phyloP scores from a whole-genome alignment of 2,113 vertebrate species.

The Mola mola region DNA sequence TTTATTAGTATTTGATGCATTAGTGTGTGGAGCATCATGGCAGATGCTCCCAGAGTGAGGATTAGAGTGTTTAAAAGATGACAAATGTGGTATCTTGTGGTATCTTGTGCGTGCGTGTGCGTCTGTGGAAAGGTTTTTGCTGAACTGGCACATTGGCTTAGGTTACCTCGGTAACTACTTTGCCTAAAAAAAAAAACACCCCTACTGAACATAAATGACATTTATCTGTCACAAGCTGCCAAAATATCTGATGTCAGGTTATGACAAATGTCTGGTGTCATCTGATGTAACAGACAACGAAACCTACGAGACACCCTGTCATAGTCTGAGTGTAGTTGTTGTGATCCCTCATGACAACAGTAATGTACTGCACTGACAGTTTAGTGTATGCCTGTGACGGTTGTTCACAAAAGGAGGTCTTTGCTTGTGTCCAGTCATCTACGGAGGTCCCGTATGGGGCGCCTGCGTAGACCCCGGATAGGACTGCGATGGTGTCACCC shows the following conservation, averaged over 20 bases:
- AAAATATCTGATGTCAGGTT: conserved; percentile 66
- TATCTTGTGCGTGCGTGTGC: conserved; percentile 68
- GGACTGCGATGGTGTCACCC: conserved; percentile 64
- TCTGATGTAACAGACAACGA: conserved; percentile 57
- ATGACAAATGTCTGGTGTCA: conserved; percentile 66
- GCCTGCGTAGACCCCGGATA: conserved; percentile 61
- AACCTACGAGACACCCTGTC: conserved; percentile 66
- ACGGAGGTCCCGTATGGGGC: conserved; percentile 66
- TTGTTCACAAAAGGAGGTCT: conserved; percentile 55
- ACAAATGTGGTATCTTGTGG: conserved; percentile 65
- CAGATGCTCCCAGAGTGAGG: conserved; percentile 71
- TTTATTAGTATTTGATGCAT: conserved; percentile 75
- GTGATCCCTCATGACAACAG: conserved; percentile 67
- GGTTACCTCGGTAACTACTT: conserved; percentile 61
- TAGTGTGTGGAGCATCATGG: conserved; percentile 63
- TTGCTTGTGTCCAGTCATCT: conserved; percentile 41
- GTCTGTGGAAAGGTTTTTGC: conserved; percentile 67
- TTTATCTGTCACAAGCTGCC: conserved; percentile 75
- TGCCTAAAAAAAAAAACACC: conserved; percentile 41
- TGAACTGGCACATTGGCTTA: conserved; percentile 62
- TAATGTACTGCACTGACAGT: conserved; percentile 69
- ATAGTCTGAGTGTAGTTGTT: conserved; percentile 61
- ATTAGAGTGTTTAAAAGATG: conserved; percentile 71
- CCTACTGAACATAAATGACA: conserved; percentile 63
- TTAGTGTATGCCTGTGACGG: conserved; percentile 56